Evolutionary conservation across 1,140 invertebrate species (phyloP).

Genomic region (Scaptomyza pallida): DNA sequence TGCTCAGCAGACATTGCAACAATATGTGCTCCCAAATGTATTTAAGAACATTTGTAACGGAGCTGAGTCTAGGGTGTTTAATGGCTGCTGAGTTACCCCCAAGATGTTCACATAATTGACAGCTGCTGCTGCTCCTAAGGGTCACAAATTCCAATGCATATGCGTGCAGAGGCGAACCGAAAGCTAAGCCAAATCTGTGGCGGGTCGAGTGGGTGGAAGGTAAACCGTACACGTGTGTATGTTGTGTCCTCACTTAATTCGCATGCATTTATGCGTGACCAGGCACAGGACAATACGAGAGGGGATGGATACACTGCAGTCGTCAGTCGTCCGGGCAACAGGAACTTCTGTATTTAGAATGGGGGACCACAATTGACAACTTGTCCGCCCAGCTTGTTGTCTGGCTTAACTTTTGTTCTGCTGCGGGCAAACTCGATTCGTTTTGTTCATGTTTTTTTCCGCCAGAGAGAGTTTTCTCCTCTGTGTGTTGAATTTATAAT

Average conservation of each 20-base stretch:
- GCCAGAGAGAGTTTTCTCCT: neutral
- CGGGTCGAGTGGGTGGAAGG: neutral
- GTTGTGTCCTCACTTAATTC: slow-evolving; percentile 74
- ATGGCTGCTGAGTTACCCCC: slow-evolving; percentile 56
- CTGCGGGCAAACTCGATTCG: slow-evolving; percentile 71
- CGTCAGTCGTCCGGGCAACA: slow-evolving; percentile 22
- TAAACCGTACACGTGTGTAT: slow-evolving; percentile 53
- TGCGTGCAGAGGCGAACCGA: too few relatives aligned
- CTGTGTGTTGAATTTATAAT: slow-evolving; percentile 78
- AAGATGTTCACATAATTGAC: slow-evolving; percentile 33
- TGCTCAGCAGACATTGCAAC: slow-evolving; percentile 68
- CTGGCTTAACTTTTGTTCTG: slow-evolving; percentile 80
- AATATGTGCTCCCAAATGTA: slow-evolving; percentile 74
- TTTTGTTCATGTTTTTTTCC: slow-evolving; percentile 1
- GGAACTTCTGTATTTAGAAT: neutral
- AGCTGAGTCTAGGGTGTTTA: slow-evolving; percentile 26
- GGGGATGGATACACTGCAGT: slow-evolving; percentile 2
- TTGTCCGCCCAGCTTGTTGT: slow-evolving; percentile 35
- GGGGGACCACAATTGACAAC: slow-evolving; percentile 55
- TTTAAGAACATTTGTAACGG: slow-evolving; percentile 58
- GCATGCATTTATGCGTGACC: slow-evolving; percentile 82
- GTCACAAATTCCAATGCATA: slow-evolving; percentile 60
- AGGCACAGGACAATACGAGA: slow-evolving; percentile 48
- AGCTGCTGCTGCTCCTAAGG: slow-evolving; percentile 12
- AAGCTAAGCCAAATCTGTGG: slow-evolving; percentile 11